A percentile compares a stretch with the other conserved stretches of the same genome.
phyloP scores from a whole-genome alignment of 2,797 vertebrate species.

The Rhinichthys osculus region DNA sequence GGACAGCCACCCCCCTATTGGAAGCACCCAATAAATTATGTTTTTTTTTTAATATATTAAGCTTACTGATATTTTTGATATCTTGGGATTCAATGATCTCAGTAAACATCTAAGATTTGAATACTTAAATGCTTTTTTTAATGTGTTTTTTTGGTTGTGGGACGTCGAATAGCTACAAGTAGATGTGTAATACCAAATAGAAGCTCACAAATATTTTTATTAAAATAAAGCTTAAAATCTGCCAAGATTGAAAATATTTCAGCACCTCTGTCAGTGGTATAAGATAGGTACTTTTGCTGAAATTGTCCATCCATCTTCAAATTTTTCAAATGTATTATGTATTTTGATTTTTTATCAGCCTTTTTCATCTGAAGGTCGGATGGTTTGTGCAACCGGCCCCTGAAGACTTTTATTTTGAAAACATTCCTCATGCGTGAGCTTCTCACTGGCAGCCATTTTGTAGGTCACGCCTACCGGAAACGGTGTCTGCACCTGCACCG shows the following conservation, averaged over 20 bases:
- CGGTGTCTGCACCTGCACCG: constrained; percentile 41
- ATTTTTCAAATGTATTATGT: not conserved
- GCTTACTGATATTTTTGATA: too few species aligned
- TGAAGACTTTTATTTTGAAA: constrained; percentile 47
- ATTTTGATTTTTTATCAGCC: not conserved
- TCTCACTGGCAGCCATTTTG: constrained; percentile 38
- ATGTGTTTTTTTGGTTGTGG: too few species aligned
- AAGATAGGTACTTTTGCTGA: not conserved
- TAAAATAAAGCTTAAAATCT: not conserved
- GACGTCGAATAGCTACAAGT: not conserved
- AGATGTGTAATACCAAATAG: too few species aligned
- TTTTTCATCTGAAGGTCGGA: not conserved
- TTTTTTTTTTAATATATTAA: too few species aligned
- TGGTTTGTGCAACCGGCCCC: not conserved
- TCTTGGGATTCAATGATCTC: too few species aligned
- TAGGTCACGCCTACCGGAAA: constrained; percentile 52
- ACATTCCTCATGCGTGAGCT: not conserved
- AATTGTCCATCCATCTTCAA: not conserved
- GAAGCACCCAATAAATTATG: too few species aligned
- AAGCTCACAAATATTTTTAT: not conserved
- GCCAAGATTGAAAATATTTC: too few species aligned
- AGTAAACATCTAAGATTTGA: too few species aligned
- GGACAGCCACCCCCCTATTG: too few species aligned
- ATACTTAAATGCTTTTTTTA: too few species aligned
- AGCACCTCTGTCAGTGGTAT: not conserved